A percentile compares a stretch with the other conserved stretches of the same genome.
phyloP scores from a whole-genome alignment of 2,113 vertebrate genomes.

The Macquaria australasica region DNA sequence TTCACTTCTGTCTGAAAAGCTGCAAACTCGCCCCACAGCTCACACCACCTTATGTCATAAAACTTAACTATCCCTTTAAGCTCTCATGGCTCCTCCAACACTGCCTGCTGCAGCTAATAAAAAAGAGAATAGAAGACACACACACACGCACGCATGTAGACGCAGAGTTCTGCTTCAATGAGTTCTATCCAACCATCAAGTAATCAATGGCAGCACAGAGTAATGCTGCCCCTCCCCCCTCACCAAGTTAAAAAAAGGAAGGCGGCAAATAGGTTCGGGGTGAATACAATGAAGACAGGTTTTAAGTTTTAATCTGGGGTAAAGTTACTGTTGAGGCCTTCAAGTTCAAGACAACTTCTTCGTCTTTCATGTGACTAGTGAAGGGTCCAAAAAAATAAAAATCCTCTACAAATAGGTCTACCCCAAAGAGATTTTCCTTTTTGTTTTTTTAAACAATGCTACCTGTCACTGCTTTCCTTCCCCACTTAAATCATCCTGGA shows the following conservation, averaged over 20 bases:
- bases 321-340: neutral
- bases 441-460: slow-evolving; percentile 39
- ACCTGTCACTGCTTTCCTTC: slow-evolving; percentile 35
- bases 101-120: slow-evolving; percentile 6
- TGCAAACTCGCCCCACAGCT: neutral
- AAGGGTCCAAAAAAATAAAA: neutral
- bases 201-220: slow-evolving; percentile 50
- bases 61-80: slow-evolving; percentile 2
- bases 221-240: neutral
- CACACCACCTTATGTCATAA: neutral
- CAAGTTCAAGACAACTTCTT: neutral
- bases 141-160: slow-evolving; percentile 3
- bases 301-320: slow-evolving; percentile 22
- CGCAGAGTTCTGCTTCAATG: slow-evolving; percentile 48
- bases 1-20: neutral
- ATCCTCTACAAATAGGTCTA: neutral
- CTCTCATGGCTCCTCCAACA: neutral
- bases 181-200: slow-evolving; percentile 69
- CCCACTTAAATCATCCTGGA: slow-evolving; percentile 53
- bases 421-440: slow-evolving; percentile 8
- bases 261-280: slow-evolving; percentile 26
- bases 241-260: slow-evolving; percentile 14
- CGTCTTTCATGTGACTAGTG: neutral
- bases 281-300: slow-evolving; percentile 35
- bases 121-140: neutral